Evolutionary conservation across 1,140 invertebrate species (phyloP).

Genomic region (Papilio dardanus): DNA sequence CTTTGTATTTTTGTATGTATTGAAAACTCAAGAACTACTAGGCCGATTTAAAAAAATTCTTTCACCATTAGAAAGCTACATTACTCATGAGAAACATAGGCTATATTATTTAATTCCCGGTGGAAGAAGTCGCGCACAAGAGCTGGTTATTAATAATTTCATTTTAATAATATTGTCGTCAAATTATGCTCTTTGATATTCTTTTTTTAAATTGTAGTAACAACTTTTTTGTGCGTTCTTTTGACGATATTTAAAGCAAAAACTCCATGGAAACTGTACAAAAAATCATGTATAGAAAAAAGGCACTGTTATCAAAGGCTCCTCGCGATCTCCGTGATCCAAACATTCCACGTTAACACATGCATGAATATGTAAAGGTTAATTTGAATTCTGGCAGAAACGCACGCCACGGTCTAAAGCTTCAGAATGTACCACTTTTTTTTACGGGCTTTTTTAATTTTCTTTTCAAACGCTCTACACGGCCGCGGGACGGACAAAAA

Average conservation of each 20-base stretch:
- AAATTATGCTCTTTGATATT: background rate
- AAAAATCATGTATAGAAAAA: constrained; percentile 6
- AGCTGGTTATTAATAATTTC: too few relatives aligned
- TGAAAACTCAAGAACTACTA: too few relatives aligned
- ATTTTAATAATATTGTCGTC: background rate
- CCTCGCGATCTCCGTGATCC: constrained; percentile 24
- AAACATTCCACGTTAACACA: constrained; percentile 28
- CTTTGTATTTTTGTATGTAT: too few relatives aligned
- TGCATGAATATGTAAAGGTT: constrained; percentile 35
- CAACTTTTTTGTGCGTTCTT: background rate
- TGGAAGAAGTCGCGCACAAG: too few relatives aligned
- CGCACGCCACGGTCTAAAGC: constrained; percentile 49
- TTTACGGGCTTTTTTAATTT: constrained; percentile 43
- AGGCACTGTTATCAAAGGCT: constrained; percentile 18
- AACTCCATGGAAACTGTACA: background rate
- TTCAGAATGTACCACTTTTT: constrained; percentile 48
- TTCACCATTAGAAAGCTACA: too few relatives aligned
- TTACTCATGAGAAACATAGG: too few relatives aligned
- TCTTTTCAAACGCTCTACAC: constrained; percentile 26
- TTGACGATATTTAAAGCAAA: background rate
- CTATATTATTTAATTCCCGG: too few relatives aligned
- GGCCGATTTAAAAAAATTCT: too few relatives aligned
- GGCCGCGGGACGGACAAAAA: constrained; percentile 5
- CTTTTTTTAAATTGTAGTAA: too few relatives aligned
- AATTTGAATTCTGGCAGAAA: constrained; percentile 32